Evolutionary conservation across 2,113 vertebrate species (phyloP), one percentile per base, ranked within the genome.

Genomic region (Nematolebias whitei): DNA sequence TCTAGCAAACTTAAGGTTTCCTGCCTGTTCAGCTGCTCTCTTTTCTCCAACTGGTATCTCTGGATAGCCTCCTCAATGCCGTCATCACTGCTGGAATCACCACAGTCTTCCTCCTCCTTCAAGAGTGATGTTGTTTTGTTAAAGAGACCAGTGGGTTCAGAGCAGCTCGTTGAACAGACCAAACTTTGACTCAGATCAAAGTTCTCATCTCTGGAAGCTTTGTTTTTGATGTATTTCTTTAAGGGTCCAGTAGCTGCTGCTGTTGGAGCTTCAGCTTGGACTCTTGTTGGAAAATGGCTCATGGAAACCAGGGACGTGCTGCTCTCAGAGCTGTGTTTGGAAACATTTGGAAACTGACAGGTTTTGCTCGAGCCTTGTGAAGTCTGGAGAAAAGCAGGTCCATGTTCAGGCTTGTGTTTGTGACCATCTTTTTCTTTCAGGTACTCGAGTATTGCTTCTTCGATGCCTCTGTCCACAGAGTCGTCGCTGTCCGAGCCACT

Each of bases 31-130:
- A 82, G 68, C 88, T 91, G 53, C 86, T 86, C 89, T 48, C 86
- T 91, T 41, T 94, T 95, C 71, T 94, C 95, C n/a, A 93, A 67
- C 90, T 98, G 96, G 77, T 95, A 97, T 24, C 85, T 93, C 59
- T 93, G 95, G 64, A 99, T 99, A 58, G 98, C 98, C 76, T 98
- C 96, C 61, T 99, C 98, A 0, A 99, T 99, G 52, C 98, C 97
- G 0, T 98, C 96, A 0, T 99, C 92, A 32, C 91, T 94, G 58
- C 93, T 93, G 20, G 92, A 92, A 47, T 93, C 91, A 26, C 71
- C 87, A 0, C 74, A 84, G 45, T 87, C 76, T 13, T 90, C 81
- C 32, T 87, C 78, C 38, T 57, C n/a, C 47, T 89, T 85, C 3
- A 76, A 40, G 4, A 8, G 45, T 2, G 79, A 45, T 0, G 80